A percentile compares a stretch with the other conserved stretches of the same genome.
These are phyloP conservation scores for Bombyx huttoni DNA, from an alignment of 2,888 invertebrate species.

Conservation along the genomic window DNA sequence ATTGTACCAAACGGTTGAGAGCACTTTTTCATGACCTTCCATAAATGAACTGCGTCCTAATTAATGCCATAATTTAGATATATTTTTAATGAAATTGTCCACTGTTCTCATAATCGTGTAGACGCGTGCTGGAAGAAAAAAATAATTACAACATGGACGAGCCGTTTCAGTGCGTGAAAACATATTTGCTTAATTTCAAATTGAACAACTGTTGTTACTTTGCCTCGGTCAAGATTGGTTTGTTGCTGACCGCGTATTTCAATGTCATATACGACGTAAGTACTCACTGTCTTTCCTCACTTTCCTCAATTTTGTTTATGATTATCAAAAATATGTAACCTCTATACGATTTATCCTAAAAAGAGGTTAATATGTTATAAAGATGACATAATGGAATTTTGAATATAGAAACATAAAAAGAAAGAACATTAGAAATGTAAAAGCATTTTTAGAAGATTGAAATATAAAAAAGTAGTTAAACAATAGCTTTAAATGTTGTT, in stretches of 20 bases:
- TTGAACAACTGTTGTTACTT: conserved; percentile 39
- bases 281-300: conserved; percentile 2
- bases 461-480: too few species aligned
- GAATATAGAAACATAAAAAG: too few species aligned
- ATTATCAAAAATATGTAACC: too few species aligned
- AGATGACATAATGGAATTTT: too few species aligned
- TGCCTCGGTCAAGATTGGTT: conserved; percentile 35
- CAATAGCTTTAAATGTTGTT: too few species aligned
- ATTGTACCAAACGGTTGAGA: not conserved
- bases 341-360: too few species aligned
- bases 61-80: conserved; percentile 23
- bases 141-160: conserved; percentile 23
- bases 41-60: conserved; percentile 43
- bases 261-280: conserved; percentile 39
- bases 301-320: too few species aligned
- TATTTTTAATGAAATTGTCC: not conserved
- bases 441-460: too few species aligned
- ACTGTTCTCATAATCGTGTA: conserved; percentile 5
- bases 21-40: conserved; percentile 32
- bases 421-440: too few species aligned
- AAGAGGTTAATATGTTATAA: too few species aligned
- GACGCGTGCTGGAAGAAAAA: conserved; percentile 2
- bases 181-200: conserved; percentile 28
- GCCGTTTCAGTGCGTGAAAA: conserved; percentile 26
- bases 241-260: conserved; percentile 34